phyloP scores from a whole-genome alignment of 2,113 vertebrate species.

The Columbina picui region DNA sequence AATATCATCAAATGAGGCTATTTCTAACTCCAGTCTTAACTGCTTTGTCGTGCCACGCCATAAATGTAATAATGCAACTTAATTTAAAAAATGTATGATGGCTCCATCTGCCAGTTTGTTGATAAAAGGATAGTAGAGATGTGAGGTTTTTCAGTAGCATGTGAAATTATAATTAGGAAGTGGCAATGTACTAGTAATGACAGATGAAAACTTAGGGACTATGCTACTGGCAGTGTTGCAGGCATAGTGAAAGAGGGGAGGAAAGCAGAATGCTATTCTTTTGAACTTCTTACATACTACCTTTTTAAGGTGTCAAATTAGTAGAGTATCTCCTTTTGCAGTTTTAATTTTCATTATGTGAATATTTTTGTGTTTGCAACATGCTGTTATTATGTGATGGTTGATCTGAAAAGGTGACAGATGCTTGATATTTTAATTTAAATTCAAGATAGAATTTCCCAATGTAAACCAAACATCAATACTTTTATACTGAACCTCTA shows the following conservation, averaged over 20 bases:
- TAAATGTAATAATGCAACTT: background rate
- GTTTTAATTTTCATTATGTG: background rate
- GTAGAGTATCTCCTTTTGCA: background rate
- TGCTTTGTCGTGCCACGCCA: accelerated
- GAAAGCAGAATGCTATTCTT: background rate
- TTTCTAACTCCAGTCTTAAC: background rate
- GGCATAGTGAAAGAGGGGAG: background rate
- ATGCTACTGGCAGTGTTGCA: background rate
- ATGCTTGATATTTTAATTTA: background rate
- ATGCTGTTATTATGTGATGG: background rate
- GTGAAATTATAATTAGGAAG: background rate
- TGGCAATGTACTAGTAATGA: background rate
- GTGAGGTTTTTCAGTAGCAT: background rate
- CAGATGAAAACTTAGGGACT: background rate
- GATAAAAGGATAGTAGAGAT: background rate
- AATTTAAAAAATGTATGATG: background rate
- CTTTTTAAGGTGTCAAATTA: background rate
- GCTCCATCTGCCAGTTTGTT: background rate
- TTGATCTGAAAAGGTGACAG: background rate
- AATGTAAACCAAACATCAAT: background rate
- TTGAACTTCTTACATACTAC: background rate
- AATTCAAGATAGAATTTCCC: background rate
- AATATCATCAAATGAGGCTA: background rate
- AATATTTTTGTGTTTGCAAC: background rate
- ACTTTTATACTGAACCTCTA: background rate